A percentile compares a stretch with the other conserved stretches of the same genome.
Evolutionary conservation across 2,797 vertebrate species (phyloP).

Genomic region (Delichon dasypus): DNA sequence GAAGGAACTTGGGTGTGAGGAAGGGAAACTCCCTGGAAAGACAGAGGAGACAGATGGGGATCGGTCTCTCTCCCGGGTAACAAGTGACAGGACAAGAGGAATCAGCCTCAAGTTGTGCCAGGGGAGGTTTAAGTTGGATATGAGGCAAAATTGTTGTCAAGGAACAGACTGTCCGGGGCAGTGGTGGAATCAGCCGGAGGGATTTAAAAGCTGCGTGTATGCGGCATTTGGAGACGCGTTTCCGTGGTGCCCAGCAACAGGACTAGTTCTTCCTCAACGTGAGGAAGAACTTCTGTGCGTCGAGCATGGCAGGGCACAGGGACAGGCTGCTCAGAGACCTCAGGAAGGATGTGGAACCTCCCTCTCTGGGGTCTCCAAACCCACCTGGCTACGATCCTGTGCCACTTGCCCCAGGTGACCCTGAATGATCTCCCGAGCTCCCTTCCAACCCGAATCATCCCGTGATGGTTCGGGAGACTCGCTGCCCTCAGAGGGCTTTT

Average conservation of each 20-base stretch:
- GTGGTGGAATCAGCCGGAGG: neutral
- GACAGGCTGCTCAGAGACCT: neutral
- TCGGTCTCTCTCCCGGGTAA: neutral
- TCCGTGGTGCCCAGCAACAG: neutral
- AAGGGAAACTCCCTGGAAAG: neutral
- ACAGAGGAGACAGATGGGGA: neutral
- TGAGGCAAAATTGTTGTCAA: neutral
- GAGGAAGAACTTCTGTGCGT: neutral
- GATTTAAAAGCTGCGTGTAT: neutral
- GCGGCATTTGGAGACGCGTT: neutral
- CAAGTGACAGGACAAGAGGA: neutral
- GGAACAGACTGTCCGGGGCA: neutral
- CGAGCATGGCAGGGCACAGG: neutral
- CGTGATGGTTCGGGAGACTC: neutral
- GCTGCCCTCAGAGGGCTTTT: neutral
- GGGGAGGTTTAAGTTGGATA: neutral
- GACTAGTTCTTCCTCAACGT: fast-evolving
- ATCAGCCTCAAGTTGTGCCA: neutral
- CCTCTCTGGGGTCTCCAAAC: neutral
- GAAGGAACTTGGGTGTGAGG: neutral
- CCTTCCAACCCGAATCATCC: neutral
- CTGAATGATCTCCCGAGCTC: neutral
- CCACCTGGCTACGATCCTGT: neutral
- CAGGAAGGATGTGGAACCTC: neutral
- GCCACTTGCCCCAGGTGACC: neutral